Base-by-base conservation (phyloP, 2,888 invertebrate species). In the Bursaphelenchus okinawaensis region DNA sequence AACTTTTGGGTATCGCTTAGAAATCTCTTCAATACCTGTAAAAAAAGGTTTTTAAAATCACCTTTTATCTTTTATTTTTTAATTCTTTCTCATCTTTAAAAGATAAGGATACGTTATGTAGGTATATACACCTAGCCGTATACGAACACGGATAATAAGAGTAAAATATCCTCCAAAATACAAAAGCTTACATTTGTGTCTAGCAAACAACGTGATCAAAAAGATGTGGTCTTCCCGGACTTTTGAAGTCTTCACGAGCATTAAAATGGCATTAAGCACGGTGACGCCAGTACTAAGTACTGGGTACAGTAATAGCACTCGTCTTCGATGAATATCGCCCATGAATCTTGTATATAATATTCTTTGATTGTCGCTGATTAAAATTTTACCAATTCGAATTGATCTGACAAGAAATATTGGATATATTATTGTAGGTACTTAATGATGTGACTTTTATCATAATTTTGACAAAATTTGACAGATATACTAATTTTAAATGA, bases 301-400 rank as follows among this genome's bases (percentile, higher is more conserved):
- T 7, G 64, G 69, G 28, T 52, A 65, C 23, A 64, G 51, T n/a
- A 68, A 50, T 54, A 98, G 86, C 3, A 96, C 93, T 83, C 88
- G 88, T 75, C 96, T 87, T 61, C 89, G 87, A 0, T 90, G 87
- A 71, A 98, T 93, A 83, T 96, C 96, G 72, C 93, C 93, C 0
- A 96, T 95, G 83, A 98, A 93, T 83, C 96, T 90, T 6, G 96
- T 85, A 83, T 98, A 99, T 2, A 96, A 93, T 0, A 98, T 94
- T 82, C 89, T 89, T 0, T 96, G 95, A 83, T 92, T 93, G 78
- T 95, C 71, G 84, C 95, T 94, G 0, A 98, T 92, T 52, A 98
- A 86, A 82, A 99, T 96, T 86, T 98, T 98, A 28, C 98, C 96
- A 73, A 99, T 96, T 65, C 96, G 88, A 80, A 98, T 98, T 7